These are phyloP conservation scores for Habrosyne pyritoides DNA, from an alignment of 2,888 invertebrate genomes.

Conservation along the genomic window DNA sequence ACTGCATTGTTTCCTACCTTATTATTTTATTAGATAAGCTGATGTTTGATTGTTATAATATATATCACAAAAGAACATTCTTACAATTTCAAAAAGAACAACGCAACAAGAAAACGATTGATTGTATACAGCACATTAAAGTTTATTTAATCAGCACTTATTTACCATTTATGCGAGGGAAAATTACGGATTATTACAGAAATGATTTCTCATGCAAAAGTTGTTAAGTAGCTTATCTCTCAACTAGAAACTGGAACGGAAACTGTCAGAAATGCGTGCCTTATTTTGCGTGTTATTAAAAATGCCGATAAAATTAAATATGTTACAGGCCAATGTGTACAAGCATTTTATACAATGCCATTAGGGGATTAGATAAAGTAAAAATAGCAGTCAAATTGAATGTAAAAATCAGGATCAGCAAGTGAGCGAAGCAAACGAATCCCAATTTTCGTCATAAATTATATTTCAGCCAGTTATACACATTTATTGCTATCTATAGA, in stretches of 20 bases:
- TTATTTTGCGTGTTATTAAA: neutral
- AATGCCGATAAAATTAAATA: neutral
- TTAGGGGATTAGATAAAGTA: too few species aligned
- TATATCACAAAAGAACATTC: too few species aligned
- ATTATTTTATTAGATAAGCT: constrained; percentile 47
- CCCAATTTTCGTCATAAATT: too few species aligned
- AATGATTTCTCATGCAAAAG: constrained; percentile 7
- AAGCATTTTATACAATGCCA: too few species aligned
- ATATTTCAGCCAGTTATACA: too few species aligned
- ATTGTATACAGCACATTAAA: too few species aligned
- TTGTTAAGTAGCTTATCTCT: neutral
- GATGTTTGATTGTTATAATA: neutral
- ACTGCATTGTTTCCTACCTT: constrained; percentile 59
- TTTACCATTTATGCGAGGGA: neutral
- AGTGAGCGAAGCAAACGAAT: too few species aligned
- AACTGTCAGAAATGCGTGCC: neutral
- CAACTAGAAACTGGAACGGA: constrained; percentile 7
- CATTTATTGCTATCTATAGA: too few species aligned
- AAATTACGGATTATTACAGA: neutral
- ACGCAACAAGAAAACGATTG: too few species aligned
- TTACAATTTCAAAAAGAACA: too few species aligned
- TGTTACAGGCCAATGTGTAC: neutral
- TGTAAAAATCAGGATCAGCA: too few species aligned
- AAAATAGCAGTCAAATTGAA: too few species aligned
- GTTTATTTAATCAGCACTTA: neutral